These are phyloP conservation scores for Mongoloraphidia duomilia DNA, from an alignment of 2,888 invertebrate species.

Conservation along the genomic window DNA sequence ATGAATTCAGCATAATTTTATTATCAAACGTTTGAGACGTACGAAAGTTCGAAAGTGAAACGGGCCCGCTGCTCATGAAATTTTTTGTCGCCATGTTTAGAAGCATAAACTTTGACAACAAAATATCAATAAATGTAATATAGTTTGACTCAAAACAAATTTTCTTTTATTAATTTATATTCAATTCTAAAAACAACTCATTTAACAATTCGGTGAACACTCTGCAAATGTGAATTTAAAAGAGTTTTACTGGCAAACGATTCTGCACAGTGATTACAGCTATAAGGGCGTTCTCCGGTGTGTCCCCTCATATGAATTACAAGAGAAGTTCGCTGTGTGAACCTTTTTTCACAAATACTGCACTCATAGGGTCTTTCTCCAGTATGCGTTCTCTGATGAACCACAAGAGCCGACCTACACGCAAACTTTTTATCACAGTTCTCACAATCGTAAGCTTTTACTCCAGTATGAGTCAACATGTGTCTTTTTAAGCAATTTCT, in stretches of 20 bases:
- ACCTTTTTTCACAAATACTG: slow-evolving; percentile 10
- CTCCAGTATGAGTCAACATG: slow-evolving; percentile 3
- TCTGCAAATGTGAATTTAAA: slow-evolving; percentile 6
- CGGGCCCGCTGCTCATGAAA: too few species aligned
- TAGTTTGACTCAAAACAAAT: too few species aligned
- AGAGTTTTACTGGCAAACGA: slow-evolving; percentile 6
- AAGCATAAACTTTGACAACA: too few species aligned
- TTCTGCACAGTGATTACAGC: slow-evolving; percentile 9
- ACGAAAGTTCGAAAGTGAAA: too few species aligned
- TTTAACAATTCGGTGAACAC: not conserved
- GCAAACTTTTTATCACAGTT: not conserved
- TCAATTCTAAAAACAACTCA: too few species aligned
- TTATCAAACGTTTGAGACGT: too few species aligned
- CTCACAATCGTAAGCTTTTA: not conserved
- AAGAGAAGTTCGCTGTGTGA: slow-evolving; percentile 13
- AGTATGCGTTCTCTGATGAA: not conserved
- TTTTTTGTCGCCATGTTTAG: too few species aligned
- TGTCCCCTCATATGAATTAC: slow-evolving; percentile 13
- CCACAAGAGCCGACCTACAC: slow-evolving; percentile 1
- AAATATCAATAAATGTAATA: too few species aligned
- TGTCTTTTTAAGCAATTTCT: slow-evolving; percentile 3
- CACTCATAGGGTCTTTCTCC: slow-evolving; percentile 2
- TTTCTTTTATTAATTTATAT: too few species aligned
- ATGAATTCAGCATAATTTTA: too few species aligned
- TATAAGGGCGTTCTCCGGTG: slow-evolving; percentile 22